A percentile compares a stretch with the other conserved stretches of the same genome.
Evolutionary conservation across 2,888 invertebrate species (phyloP).

Genomic region (Anagyrus pseudococci): DNA sequence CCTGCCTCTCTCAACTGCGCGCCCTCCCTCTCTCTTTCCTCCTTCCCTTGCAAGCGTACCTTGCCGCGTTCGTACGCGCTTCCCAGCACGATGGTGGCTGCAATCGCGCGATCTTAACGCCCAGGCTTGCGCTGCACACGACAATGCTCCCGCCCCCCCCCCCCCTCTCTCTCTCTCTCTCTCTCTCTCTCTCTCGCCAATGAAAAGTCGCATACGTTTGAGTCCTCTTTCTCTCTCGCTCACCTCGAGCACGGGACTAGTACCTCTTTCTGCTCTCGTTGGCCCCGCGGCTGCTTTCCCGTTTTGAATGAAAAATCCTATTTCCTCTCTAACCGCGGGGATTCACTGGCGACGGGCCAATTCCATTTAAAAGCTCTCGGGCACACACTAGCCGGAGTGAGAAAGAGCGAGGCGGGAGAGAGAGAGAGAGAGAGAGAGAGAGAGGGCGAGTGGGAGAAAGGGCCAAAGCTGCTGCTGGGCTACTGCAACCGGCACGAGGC

Average conservation of each 20-base stretch:
- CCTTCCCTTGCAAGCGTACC: neutral
- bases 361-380: constrained; percentile 48
- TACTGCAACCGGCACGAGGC: neutral
- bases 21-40: constrained; percentile 12
- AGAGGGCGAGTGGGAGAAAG: neutral
- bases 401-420: too few relatives aligned
- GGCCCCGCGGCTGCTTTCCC: constrained; percentile 5
- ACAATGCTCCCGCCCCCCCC: constrained; percentile 18
- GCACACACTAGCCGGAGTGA: too few relatives aligned
- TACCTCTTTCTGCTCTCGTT: neutral
- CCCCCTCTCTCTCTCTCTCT: too few relatives aligned
- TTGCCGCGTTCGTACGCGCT: neutral
- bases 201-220: too few relatives aligned
- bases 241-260: too few relatives aligned
- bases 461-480: neutral
- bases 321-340: constrained; percentile 43
- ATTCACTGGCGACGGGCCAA: constrained; percentile 46
- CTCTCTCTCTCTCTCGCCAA: too few relatives aligned
- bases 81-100: too few relatives aligned
- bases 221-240: too few relatives aligned
- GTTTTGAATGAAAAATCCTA: constrained; percentile 50
- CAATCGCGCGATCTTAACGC: constrained; percentile 5
- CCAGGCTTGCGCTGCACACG: neutral
- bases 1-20: constrained; percentile 4
- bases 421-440: too few relatives aligned